Conservation (phyloP, 1,140 invertebrate species). For the Drosophila nasuta region DNA sequence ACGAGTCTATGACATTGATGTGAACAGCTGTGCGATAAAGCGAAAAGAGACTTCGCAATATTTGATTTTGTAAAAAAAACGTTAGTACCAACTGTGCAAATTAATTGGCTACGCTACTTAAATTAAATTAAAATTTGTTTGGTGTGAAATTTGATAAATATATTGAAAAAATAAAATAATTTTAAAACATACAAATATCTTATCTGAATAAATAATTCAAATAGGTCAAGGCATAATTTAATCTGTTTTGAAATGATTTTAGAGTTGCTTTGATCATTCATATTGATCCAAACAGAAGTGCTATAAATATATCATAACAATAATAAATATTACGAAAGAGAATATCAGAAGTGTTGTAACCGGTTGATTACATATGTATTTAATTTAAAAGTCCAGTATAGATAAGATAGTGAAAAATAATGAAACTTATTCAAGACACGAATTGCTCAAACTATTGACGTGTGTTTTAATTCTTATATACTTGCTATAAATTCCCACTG, state of each 20-base stretch:
- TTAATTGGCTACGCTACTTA: too few species aligned
- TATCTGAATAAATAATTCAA: too few species aligned
- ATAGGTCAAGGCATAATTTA: too few species aligned
- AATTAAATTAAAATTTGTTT: too few species aligned
- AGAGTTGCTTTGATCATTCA: too few species aligned
- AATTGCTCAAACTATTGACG: background rate
- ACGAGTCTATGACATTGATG: slow-evolving; percentile 4
- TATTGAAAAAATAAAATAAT: too few species aligned
- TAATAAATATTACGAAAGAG: background rate
- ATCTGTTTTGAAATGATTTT: too few species aligned
- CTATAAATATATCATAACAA: background rate
- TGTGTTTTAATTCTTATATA: too few species aligned
- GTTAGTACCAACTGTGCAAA: background rate
- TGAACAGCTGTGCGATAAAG: slow-evolving; percentile 41
- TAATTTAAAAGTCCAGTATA: background rate
- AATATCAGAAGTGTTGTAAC: background rate
- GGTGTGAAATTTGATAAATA: too few species aligned
- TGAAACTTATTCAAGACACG: background rate
- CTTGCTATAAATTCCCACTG: too few species aligned
- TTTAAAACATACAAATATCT: too few species aligned
- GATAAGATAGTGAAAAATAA: background rate
- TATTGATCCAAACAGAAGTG: background rate
- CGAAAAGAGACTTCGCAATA: background rate
- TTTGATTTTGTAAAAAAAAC: background rate
- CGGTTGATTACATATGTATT: background rate